Conservation (phyloP, 37 sponge, comb jelly and placozoan species). For the Lycopodina hypogea region DNA sequence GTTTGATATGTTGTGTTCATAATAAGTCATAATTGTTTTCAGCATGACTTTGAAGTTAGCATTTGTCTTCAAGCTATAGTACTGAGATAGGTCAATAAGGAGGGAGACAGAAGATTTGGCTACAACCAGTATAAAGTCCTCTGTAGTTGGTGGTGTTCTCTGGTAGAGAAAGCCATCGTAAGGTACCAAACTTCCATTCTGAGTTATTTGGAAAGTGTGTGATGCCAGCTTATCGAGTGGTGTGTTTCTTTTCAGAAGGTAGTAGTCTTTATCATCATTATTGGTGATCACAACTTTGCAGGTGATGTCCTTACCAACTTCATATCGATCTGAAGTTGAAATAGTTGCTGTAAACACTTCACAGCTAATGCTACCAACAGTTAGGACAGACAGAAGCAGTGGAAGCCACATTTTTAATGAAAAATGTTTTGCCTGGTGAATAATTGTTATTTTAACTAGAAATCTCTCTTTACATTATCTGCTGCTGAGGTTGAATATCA, state of each 20-base stretch:
- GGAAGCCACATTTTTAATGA: too few species aligned
- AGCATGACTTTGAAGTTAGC: neutral
- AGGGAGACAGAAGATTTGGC: neutral
- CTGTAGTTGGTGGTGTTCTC: neutral
- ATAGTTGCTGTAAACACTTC: neutral
- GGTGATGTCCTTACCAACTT: neutral
- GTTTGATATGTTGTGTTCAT: too few species aligned
- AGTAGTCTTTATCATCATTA: neutral
- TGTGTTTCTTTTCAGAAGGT: neutral
- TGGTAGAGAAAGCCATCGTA: neutral
- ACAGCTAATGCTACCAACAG: neutral
- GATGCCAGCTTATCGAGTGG: neutral
- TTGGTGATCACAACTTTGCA: neutral
- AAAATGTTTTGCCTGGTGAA: too few species aligned
- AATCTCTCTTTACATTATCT: too few species aligned
- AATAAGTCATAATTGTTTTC: too few species aligned
- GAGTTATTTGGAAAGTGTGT: neutral
- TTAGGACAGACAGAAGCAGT: too few species aligned
- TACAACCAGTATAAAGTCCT: neutral
- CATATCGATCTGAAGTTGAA: neutral
- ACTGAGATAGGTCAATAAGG: neutral
- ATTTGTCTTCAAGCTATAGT: neutral
- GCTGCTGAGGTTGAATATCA: too few species aligned
- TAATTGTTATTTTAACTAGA: too few species aligned
- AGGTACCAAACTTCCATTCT: neutral